These are phyloP conservation scores for Muricea muricata DNA, from an alignment of 92 coral and sea anemone species.

Conservation along the genomic window DNA sequence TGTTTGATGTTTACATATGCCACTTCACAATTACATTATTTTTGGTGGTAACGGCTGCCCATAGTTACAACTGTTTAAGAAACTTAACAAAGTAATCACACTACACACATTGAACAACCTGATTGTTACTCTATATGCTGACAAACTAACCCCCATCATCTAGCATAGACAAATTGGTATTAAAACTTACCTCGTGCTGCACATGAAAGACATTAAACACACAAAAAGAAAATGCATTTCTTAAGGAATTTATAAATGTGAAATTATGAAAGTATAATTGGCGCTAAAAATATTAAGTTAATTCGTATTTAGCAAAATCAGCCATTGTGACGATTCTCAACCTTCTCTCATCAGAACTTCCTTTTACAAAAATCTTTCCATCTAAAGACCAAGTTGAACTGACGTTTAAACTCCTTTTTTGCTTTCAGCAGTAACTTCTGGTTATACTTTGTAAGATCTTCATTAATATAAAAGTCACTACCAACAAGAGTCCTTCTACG, in stretches of 20 bases:
- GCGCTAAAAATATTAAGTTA: not conserved
- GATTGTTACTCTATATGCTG: not conserved
- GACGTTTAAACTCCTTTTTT: constrained; percentile 35
- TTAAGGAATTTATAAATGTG: not conserved
- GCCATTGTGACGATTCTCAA: constrained; percentile 28
- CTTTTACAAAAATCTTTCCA: constrained; percentile 41
- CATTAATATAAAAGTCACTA: constrained; percentile 29
- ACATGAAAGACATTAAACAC: not conserved
- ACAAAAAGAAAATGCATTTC: not conserved
- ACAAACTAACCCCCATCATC: not conserved
- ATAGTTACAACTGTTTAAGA: too few species aligned
- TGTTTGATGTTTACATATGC: too few species aligned
- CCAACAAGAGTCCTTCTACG: constrained; percentile 45
- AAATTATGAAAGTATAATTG: not conserved
- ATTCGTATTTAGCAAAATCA: constrained; percentile 39
- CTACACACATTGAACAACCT: constrained; percentile 11
- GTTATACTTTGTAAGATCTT: constrained; percentile 43
- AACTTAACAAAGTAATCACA: too few species aligned
- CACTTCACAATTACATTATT: too few species aligned
- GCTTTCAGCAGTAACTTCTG: constrained; percentile 42
- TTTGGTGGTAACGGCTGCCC: too few species aligned
- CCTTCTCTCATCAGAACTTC: constrained; percentile 47
- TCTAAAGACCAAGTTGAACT: constrained; percentile 37
- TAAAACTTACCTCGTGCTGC: constrained; percentile 35
- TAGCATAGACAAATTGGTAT: not conserved